Conservation (phyloP, 2,113 vertebrate species). For the Zapus hudsonius region DNA sequence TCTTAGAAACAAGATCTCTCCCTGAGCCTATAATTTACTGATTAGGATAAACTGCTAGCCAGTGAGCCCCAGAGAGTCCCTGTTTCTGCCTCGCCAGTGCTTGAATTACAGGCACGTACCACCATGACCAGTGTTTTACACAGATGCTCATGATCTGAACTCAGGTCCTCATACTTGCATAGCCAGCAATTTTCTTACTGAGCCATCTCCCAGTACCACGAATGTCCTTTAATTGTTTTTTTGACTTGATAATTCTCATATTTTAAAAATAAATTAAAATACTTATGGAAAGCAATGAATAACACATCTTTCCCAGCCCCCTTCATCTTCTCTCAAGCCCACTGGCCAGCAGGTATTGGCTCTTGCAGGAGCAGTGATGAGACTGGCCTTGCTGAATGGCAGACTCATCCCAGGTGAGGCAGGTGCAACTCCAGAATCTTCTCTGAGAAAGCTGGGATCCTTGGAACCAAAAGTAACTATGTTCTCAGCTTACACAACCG, state of each 20-base stretch:
- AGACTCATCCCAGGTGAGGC: background rate
- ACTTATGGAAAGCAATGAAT: background rate
- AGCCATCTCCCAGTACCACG: too few species aligned
- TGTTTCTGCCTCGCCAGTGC: too few species aligned
- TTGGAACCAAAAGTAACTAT: background rate
- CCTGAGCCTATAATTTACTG: too few species aligned
- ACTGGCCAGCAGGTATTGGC: background rate
- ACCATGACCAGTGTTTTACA: too few species aligned
- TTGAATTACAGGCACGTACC: too few species aligned
- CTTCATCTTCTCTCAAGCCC: background rate
- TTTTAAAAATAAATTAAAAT: background rate
- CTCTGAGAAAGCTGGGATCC: background rate
- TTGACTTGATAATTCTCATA: background rate
- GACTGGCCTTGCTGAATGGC: background rate
- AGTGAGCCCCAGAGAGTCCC: too few species aligned
- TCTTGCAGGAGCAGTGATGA: background rate
- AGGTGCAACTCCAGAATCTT: background rate
- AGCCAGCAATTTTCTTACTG: too few species aligned
- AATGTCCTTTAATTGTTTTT: background rate
- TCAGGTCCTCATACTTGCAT: too few species aligned
- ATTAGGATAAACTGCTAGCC: too few species aligned
- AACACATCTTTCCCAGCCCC: background rate
- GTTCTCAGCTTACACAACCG: constrained; percentile 1
- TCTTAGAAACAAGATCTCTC: too few species aligned
- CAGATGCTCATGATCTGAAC: too few species aligned